phyloP scores from a whole-genome alignment of 2,797 vertebrate genomes.

The Microctenopoma steveboyesi region DNA sequence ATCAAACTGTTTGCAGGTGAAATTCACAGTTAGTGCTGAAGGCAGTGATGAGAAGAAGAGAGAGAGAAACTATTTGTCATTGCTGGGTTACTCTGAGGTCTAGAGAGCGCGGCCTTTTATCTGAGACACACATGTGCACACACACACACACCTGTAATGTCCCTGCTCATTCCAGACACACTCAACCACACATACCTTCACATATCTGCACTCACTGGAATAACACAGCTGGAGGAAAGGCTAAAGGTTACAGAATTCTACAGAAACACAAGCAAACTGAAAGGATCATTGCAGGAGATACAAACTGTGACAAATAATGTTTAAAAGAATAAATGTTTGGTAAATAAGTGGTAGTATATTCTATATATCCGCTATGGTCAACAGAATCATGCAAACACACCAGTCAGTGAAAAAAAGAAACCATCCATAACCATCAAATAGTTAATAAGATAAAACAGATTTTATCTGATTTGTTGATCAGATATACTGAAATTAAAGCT shows the following conservation, averaged over 20 bases:
- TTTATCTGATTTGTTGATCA: no score
- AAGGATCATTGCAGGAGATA: slow-evolving; percentile 24
- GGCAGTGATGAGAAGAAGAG: slow-evolving; percentile 66
- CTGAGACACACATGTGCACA: slow-evolving; percentile 30
- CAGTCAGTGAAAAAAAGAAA: no score
- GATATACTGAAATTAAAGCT: no score
- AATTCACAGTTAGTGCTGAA: slow-evolving; percentile 78
- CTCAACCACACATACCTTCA: slow-evolving; percentile 50
- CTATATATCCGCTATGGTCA: no score
- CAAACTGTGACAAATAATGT: slow-evolving; percentile 9
- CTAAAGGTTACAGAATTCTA: slow-evolving; percentile 55
- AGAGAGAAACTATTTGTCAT: slow-evolving; percentile 80
- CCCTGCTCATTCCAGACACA: slow-evolving; percentile 56
- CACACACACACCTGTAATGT: slow-evolving; percentile 41
- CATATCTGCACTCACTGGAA: slow-evolving; percentile 60
- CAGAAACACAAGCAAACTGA: slow-evolving; percentile 48
- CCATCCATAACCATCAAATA: no score
- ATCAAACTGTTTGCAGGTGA: slow-evolving; percentile 79
- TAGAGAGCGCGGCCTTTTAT: slow-evolving; percentile 69
- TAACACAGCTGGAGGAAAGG: slow-evolving; percentile 77
- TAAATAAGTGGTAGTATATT: no score
- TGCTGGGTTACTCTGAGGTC: slow-evolving; percentile 73
- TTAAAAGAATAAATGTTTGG: background rate
- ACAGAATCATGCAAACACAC: no score
- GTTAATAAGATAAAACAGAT: no score